phyloP scores from a whole-genome alignment of 1,140 invertebrate species.

The Halesus radiatus region DNA sequence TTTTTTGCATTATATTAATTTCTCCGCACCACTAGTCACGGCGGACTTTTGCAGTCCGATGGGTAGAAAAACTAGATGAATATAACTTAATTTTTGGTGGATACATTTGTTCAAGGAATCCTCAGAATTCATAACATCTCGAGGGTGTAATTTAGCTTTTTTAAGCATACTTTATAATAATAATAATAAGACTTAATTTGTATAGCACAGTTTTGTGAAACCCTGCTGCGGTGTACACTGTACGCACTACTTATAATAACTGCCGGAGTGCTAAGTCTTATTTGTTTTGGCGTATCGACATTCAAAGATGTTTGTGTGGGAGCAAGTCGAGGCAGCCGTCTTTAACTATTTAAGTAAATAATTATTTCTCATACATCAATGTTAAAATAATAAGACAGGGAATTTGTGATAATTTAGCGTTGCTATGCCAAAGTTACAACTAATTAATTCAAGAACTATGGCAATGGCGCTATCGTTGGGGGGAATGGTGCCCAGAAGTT shows the following conservation, averaged over 20 bases:
- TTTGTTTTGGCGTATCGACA: conserved; percentile 48
- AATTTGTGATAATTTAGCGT: conserved; percentile 14
- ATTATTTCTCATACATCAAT: conserved; percentile 26
- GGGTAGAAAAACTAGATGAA: no score
- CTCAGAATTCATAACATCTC: no score
- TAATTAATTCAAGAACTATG: not conserved
- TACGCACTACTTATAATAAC: conserved; percentile 9
- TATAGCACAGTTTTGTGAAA: no score
- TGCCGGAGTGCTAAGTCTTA: conserved; percentile 29
- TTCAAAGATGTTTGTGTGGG: conserved; percentile 36
- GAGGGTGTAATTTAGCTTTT: no score
- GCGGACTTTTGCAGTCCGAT: no score
- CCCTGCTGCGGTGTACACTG: not conserved
- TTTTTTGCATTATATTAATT: no score
- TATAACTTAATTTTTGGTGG: no score
- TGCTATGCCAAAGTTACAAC: not conserved
- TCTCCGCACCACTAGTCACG: no score
- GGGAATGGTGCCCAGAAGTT: no score
- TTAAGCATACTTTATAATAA: no score
- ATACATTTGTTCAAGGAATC: no score
- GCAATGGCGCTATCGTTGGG: not conserved
- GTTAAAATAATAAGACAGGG: conserved; percentile 15
- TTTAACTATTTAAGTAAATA: conserved; percentile 37
- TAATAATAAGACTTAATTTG: no score
- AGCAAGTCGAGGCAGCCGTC: not conserved